Evolutionary conservation across 30 jellyfish, hydroid and myxozoan species (phyloP).

Genomic region (Cassiopea andromeda): DNA sequence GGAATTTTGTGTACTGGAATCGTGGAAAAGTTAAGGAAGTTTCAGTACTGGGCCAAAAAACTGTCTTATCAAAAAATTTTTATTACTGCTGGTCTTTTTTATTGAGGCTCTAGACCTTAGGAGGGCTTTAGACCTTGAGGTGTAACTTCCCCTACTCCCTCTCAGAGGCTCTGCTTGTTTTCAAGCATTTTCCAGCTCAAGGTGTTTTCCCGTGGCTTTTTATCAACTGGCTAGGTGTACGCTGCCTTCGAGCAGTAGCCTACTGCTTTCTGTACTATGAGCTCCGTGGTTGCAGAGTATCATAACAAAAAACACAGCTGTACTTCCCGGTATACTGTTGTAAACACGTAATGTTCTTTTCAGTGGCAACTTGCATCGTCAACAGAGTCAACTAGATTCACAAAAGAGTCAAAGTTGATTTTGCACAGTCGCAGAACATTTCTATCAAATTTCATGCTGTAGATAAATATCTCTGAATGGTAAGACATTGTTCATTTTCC

Average conservation of each 20-base stretch:
- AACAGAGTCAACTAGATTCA: neutral
- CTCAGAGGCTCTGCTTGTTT: neutral
- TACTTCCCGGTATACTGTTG: slow-evolving; percentile 32
- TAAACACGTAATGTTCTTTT: neutral
- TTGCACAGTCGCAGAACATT: too few species aligned
- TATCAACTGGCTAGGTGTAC: neutral
- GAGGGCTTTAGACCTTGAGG: too few species aligned
- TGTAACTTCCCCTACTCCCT: neutral
- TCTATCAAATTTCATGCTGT: too few species aligned
- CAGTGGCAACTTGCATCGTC: neutral
- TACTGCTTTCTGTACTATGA: neutral
- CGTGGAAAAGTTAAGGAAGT: too few species aligned
- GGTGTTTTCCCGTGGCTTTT: slow-evolving; percentile 9
- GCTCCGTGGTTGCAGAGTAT: slow-evolving; percentile 34
- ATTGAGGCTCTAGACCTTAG: too few species aligned
- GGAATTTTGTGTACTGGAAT: too few species aligned
- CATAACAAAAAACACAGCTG: slow-evolving; percentile 41
- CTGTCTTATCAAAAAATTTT: too few species aligned
- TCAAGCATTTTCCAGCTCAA: neutral
- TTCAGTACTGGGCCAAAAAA: too few species aligned
- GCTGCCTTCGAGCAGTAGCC: neutral
- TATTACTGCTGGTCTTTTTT: too few species aligned
- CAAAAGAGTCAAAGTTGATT: neutral
- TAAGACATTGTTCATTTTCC: too few species aligned
- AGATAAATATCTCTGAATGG: too few species aligned